Base-by-base conservation (phyloP, 2,113 vertebrate species). In the Riparia riparia region DNA sequence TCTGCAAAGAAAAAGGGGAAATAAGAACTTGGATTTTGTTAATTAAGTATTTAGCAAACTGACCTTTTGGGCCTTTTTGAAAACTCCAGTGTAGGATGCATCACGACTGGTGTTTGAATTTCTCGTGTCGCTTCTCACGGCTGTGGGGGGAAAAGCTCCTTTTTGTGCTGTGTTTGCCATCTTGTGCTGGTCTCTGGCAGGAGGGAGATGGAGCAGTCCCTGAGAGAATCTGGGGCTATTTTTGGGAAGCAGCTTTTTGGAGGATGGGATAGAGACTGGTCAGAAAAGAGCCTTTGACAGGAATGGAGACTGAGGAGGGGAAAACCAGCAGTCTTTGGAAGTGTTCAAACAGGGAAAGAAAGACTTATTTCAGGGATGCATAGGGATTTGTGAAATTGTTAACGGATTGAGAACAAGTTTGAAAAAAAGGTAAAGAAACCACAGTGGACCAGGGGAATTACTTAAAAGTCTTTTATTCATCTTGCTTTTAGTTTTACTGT, bases 131-230 rank as follows among this genome's bases (percentile, higher is more conserved):
- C 6, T n/a, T 37, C 17, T 78, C 60, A 14, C 21, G n/a, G 0
- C 1, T 0, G 0, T 2, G 9, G 24, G 79, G 28, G 15, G 9
- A 17, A 8, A 20, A 28, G n/a, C 42, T 83, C 61, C 7, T 34
- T n/a, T 4, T 57, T 9, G 14, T 19, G 12, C 54, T 81, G 37
- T 54, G 0, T 60, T 49, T 31, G 19, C 57, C 12, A 2, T 79
- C 44, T 32, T 34, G 26, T 50, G 26, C 7, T 13, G 3, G 16
- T 24, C 51, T 77, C 6, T 70, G 83, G 20, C 3, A 9, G 76
- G 42, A 66, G 12, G 20, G 49, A 68, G 39, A 5, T 32, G 49
- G 5, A 58, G 2, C 2, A 1, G 71, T 78, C 41, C 44, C 7
- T 28, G 18, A 8, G n/a, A 14, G 5, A 6, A 8, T 24, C 47